Conservation (phyloP, 1,140 invertebrate species). For the Diorhabda carinulata region DNA sequence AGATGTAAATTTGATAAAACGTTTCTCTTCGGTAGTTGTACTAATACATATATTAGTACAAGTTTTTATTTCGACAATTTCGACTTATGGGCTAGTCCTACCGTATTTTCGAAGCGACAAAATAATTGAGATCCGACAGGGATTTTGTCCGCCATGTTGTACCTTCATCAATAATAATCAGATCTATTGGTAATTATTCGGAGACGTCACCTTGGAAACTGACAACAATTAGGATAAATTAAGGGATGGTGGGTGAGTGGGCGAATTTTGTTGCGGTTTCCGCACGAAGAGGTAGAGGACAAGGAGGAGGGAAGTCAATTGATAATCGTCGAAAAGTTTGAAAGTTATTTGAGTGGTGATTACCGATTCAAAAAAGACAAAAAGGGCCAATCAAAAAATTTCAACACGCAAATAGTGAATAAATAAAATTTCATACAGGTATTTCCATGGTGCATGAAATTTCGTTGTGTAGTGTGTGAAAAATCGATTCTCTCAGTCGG, state of each 20-base stretch:
- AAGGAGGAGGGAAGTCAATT: background rate
- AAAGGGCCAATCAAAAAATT: no score
- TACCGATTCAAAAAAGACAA: background rate
- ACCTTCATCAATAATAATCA: constrained; percentile 36
- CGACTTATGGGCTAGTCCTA: background rate
- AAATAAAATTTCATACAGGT: no score
- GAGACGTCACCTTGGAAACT: constrained; percentile 33
- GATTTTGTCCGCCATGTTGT: constrained; percentile 27
- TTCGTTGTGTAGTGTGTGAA: no score
- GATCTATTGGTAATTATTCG: constrained; percentile 36
- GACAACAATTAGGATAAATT: constrained; percentile 39
- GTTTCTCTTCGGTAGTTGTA: no score
- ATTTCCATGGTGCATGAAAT: no score
- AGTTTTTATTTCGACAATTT: no score
- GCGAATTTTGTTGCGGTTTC: constrained; percentile 1
- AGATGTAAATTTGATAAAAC: no score
- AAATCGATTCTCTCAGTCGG: no score
- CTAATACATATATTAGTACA: no score
- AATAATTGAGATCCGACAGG: constrained; percentile 23
- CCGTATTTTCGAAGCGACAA: background rate
- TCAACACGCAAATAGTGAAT: no score
- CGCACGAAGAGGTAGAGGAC: background rate
- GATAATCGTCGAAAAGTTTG: background rate
- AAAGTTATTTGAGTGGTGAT: background rate
- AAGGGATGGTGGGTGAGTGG: constrained; percentile 22